Base-by-base conservation (phyloP, 2,797 vertebrate genomes). In the Myotis pilosus region DNA sequence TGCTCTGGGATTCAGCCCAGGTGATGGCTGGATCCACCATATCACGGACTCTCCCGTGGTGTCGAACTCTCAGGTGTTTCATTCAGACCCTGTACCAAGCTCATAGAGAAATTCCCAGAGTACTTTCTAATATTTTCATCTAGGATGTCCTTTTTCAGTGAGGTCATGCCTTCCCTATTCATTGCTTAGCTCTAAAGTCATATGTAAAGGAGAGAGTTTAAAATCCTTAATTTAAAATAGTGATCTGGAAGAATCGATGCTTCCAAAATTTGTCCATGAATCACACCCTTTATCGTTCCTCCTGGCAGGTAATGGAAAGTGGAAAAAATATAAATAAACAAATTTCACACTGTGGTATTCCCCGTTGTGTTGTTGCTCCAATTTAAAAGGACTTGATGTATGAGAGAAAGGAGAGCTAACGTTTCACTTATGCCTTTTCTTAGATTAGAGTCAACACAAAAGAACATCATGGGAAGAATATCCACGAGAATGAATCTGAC, bases 201-300 rank as follows among this genome's bases (percentile, higher is more conserved):
- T 28, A 38, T 85, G 53, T 91, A 86, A 86, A 22, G 69, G 68
- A 53, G 62, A 93, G 51, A 66, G 68, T n/a, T 38, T 51, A 95
- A 95, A 16, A 57, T 69, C 66, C 53, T 81, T 75, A 69, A 60
- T 93, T 17, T 93, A 57, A 53, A 90, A 30, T 47, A 66, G 62
- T 51, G 44, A 69, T 76, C 0, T 15, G 19, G 41, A 95, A 79
- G 11, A 17, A 16, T 79, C 4, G 1, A 1, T 62, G 2, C 0
- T 94, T 95, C 78, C 2, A 72, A 93, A 96, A 87, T 62, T 1
- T 47, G 2, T 60, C 20, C 72, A 74, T 19, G 3, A 95, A 93
- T 49, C 16, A 74, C n/a, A 49, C 25, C 44, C 8, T 17, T 91
- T 64, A 51, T 92, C 81, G 49, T 19, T 87, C 3, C 25, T 91